Conservation (phyloP, 2,888 invertebrate genomes). For the Halictus ligatus region DNA sequence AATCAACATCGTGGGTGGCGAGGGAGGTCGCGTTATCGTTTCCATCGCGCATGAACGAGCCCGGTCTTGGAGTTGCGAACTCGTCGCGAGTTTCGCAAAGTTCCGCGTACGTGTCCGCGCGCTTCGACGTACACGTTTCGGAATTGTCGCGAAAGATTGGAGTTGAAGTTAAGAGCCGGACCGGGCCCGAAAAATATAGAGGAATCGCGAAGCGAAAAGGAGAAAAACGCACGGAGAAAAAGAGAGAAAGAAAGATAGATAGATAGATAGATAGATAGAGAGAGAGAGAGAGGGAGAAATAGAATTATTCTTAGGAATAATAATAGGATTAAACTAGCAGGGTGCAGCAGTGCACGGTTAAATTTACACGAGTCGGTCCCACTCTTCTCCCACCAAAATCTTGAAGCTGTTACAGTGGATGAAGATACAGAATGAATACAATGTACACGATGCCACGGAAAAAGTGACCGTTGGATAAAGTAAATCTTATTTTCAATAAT, state of each 20-base stretch:
- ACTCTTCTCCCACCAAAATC: too few species aligned
- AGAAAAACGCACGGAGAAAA: neutral
- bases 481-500: too few species aligned
- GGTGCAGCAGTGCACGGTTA: too few species aligned
- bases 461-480: too few species aligned
- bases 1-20: conserved; percentile 10
- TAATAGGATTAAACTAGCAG: too few species aligned
- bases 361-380: neutral
- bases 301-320: neutral
- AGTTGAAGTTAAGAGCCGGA: conserved; percentile 14
- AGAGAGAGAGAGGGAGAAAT: neutral
- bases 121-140: conserved; percentile 21
- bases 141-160: conserved; percentile 39
- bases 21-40: conserved; percentile 17
- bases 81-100: conserved; percentile 27
- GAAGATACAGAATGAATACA: too few species aligned
- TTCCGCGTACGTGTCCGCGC: conserved; percentile 16
- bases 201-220: neutral
- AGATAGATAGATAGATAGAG: too few species aligned
- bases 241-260: neutral
- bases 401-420: too few species aligned
- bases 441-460: too few species aligned
- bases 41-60: conserved; percentile 28
- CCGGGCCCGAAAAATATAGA: neutral
- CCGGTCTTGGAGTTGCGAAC: conserved; percentile 16